Percentiles rank a stretch among this genome's conserved stretches.
Evolutionary conservation across 2,797 vertebrate genomes (phyloP).

Genomic region (Paramormyrops hopkinsi): DNA sequence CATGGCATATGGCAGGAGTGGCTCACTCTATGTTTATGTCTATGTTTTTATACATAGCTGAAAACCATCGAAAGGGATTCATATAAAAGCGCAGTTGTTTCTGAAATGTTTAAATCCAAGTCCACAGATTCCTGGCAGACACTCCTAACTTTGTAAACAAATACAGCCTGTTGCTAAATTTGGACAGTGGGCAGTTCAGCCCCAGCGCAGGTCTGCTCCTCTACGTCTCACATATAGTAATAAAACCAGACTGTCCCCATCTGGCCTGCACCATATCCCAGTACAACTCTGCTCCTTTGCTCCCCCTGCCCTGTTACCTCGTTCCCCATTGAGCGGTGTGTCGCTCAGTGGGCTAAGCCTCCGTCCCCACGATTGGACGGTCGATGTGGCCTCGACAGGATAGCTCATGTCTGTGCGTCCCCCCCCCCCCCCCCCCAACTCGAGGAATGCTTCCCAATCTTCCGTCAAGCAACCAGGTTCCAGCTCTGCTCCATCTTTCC

Average conservation of each 20-base stretch:
- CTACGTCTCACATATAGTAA: not conserved
- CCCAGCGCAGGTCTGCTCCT: not conserved
- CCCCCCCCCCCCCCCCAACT: not conserved
- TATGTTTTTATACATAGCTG: not conserved
- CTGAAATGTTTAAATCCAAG: slow-evolving; percentile 9
- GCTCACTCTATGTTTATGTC: not conserved
- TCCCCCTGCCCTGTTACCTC: not conserved
- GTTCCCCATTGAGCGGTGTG: not conserved
- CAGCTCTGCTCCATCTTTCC: not conserved
- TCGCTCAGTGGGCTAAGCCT: not conserved
- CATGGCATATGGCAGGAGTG: not conserved
- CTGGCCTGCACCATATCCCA: not conserved
- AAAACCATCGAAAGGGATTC: not conserved
- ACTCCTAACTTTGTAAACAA: not conserved
- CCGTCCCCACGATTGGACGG: not conserved
- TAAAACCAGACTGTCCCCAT: not conserved
- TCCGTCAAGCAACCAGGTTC: not conserved
- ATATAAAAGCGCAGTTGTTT: slow-evolving; percentile 4
- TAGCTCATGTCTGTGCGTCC: not conserved
- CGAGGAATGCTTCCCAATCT: not conserved
- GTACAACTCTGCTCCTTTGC: not conserved
- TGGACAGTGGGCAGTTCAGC: not conserved
- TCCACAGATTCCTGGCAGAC: slow-evolving; percentile 5
- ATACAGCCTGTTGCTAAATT: slow-evolving; percentile 6
- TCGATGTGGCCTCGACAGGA: not conserved